These are phyloP conservation scores for Microtus montanus DNA, from an alignment of 2,113 vertebrate genomes.

Conservation along the genomic window DNA sequence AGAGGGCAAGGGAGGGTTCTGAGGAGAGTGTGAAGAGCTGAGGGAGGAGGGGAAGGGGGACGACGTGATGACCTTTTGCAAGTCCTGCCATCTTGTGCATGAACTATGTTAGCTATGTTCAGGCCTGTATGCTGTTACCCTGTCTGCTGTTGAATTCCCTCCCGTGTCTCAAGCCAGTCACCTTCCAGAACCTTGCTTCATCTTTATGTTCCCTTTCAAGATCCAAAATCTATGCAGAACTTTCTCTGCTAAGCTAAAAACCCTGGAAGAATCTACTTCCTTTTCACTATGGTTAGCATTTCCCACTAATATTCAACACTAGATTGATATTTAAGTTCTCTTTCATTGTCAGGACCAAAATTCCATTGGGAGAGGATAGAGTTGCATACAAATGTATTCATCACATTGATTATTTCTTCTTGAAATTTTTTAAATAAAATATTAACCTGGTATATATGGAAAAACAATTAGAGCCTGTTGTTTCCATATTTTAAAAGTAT, in stretches of 20 bases:
- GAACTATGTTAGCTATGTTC: not conserved
- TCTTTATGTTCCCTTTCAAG: not conserved
- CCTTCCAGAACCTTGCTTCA: not conserved
- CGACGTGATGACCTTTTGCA: not conserved
- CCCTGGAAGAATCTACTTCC: not conserved
- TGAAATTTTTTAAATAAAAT: conserved; percentile 65
- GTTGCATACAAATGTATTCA: conserved; percentile 33
- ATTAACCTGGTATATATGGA: conserved; percentile 51
- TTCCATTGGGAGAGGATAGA: conserved; percentile 3
- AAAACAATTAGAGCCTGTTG: conserved; percentile 62
- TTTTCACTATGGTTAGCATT: conserved; percentile 41
- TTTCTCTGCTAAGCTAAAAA: conserved; percentile 13
- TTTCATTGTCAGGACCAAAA: conserved; percentile 34
- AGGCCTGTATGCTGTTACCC: not conserved
- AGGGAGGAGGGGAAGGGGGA: too few relatives aligned
- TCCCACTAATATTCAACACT: conserved; percentile 28
- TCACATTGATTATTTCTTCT: conserved; percentile 21
- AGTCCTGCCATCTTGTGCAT: not conserved
- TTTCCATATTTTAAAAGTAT: conserved; percentile 66
- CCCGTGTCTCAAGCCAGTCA: not conserved
- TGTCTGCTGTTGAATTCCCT: not conserved
- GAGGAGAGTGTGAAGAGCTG: too few relatives aligned
- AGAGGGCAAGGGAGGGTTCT: too few relatives aligned
- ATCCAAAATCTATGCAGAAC: not conserved
- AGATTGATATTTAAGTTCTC: conserved; percentile 54